These are phyloP conservation scores for Ramphastos sulfuratus DNA, from an alignment of 2,113 vertebrate species.

Conservation along the genomic window DNA sequence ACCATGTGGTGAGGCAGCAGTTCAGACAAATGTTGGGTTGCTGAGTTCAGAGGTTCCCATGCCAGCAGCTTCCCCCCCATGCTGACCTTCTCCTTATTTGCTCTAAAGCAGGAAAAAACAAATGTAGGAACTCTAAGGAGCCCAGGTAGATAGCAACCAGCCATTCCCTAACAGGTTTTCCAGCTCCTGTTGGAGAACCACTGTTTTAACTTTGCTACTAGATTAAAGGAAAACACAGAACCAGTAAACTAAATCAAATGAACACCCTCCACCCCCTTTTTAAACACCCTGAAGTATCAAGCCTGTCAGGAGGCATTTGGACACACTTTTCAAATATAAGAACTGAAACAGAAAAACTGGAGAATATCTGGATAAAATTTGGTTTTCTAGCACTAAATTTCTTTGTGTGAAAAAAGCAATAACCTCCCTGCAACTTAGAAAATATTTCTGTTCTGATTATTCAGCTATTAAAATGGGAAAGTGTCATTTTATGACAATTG, in stretches of 20 bases:
- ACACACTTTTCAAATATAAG: slow-evolving; percentile 8
- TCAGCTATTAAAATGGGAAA: slow-evolving; percentile 71
- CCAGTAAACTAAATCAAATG: neutral
- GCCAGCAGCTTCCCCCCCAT: neutral
- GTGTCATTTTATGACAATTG: slow-evolving; percentile 66
- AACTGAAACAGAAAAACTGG: slow-evolving; percentile 1
- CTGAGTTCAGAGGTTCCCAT: fast-evolving
- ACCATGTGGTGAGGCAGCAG: neutral
- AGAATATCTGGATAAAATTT: slow-evolving; percentile 17
- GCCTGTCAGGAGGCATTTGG: slow-evolving; percentile 58
- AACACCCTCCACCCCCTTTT: neutral
- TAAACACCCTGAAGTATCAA: slow-evolving; percentile 7
- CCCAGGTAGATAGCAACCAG: neutral
- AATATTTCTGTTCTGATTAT: slow-evolving; percentile 68
- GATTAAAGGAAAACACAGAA: slow-evolving; percentile 36
- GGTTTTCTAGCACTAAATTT: slow-evolving; percentile 53
- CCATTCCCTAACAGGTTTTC: neutral
- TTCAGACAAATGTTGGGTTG: neutral
- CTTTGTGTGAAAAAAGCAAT: slow-evolving; percentile 65
- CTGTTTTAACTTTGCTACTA: neutral
- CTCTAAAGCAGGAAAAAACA: neutral
- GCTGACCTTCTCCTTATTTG: neutral
- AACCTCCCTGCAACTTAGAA: slow-evolving; percentile 51
- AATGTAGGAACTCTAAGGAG: neutral
- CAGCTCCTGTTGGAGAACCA: neutral